Evolutionary conservation across 2,797 vertebrate species (phyloP).

Genomic region (Hyperoplus lanceolatus): DNA sequence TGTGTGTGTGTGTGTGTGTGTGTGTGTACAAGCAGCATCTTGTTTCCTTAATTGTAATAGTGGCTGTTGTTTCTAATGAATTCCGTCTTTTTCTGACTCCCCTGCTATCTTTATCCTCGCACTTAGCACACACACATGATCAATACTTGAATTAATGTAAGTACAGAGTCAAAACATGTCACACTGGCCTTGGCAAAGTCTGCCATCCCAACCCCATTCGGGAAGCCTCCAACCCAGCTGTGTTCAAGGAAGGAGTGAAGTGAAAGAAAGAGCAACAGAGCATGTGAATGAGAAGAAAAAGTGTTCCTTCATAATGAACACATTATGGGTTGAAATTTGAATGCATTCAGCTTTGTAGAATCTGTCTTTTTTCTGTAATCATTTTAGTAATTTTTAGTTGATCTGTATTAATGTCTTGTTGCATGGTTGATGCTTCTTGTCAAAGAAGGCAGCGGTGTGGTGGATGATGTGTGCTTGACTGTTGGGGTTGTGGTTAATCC

Average conservation of each 20-base stretch:
- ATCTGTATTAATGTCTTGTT: slow-evolving; percentile 71
- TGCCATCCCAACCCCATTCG: slow-evolving; percentile 28
- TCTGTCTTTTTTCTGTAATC: slow-evolving; percentile 65
- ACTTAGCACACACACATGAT: slow-evolving; percentile 68
- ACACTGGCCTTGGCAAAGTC: slow-evolving; percentile 61
- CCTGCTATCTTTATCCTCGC: slow-evolving; percentile 45
- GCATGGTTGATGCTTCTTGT: slow-evolving; percentile 56
- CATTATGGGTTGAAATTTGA: slow-evolving; percentile 69
- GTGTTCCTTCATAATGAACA: slow-evolving; percentile 75
- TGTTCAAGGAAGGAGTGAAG: slow-evolving; percentile 34
- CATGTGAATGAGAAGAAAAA: slow-evolving; percentile 59
- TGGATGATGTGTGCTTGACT: slow-evolving; percentile 45
- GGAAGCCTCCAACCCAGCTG: slow-evolving; percentile 52
- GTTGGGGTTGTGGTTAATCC: slow-evolving; percentile 28
- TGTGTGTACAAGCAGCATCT: slow-evolving; percentile 28
- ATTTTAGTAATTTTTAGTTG: slow-evolving; percentile 79
- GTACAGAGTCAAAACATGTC: slow-evolving; percentile 72
- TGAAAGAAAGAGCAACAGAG: slow-evolving; percentile 44
- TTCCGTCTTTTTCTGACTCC: slow-evolving; percentile 64
- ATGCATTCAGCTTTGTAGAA: slow-evolving; percentile 63
- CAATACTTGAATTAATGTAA: slow-evolving; percentile 81
- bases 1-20: slow-evolving; percentile 21
- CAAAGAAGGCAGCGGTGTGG: slow-evolving; percentile 45
- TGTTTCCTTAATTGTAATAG: slow-evolving; percentile 22
- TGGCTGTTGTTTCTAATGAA: slow-evolving; percentile 52